A percentile compares a stretch with the other conserved stretches of the same genome.
phyloP scores from a whole-genome alignment of 2,797 vertebrate genomes.

The Anabacerthia variegaticeps region DNA sequence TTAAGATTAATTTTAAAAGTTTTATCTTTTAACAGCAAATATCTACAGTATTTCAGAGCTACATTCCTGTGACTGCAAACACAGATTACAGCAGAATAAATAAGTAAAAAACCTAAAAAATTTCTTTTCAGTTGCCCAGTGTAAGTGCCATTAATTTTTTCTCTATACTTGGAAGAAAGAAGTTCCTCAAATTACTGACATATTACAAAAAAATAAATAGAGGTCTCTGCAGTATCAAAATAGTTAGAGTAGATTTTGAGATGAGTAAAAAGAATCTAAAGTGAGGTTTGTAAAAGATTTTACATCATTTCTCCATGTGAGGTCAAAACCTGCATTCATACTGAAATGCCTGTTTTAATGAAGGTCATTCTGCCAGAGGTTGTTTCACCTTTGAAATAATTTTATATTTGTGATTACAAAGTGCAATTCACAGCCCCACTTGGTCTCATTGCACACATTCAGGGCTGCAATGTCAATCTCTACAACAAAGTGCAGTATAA shows the following conservation, averaged over 20 bases:
- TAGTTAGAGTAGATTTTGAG: background rate
- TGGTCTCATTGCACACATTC: background rate
- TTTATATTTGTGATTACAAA: background rate
- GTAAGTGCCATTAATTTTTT: background rate
- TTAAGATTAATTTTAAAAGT: background rate
- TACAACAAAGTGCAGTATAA: background rate
- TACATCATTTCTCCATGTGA: background rate
- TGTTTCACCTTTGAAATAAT: background rate
- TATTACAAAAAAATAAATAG: background rate
- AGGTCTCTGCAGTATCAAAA: background rate
- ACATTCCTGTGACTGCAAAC: background rate
- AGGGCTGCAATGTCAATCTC: background rate
- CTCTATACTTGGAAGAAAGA: background rate
- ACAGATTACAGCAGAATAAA: background rate
- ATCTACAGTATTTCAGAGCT: background rate
- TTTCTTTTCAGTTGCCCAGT: background rate
- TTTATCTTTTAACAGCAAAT: background rate
- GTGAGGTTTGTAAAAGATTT: background rate
- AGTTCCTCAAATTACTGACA: background rate
- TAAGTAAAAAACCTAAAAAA: background rate
- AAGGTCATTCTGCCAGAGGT: background rate
- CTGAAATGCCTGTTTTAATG: background rate
- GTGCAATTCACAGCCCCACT: background rate
- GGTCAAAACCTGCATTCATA: background rate
- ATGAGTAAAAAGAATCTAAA: background rate